Evolutionary conservation across 35 echinoderm and acorn worm species (phyloP).

Genomic region (Apostichopus californicus): DNA sequence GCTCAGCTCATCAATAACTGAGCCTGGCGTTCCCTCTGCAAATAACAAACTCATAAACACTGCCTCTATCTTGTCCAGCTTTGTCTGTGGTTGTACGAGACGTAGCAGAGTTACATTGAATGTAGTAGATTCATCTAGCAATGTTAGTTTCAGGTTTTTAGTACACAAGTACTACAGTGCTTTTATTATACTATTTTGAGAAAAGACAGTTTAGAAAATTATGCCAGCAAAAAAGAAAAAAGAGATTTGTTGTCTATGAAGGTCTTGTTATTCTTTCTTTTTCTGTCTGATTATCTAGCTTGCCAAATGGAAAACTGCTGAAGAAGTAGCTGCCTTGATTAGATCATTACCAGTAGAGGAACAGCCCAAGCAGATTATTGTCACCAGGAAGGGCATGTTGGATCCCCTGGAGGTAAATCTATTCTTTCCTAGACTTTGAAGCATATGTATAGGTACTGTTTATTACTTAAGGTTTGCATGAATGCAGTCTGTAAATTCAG

Average conservation of each 20-base stretch:
- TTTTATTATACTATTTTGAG: no score
- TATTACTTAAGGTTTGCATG: no score
- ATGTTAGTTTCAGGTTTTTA: no score
- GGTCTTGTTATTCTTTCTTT: background rate
- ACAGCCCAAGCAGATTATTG: constrained; percentile 99
- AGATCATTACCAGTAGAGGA: constrained; percentile 95
- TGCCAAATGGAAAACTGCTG: constrained; percentile 98
- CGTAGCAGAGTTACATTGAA: background rate
- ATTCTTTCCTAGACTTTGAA: no score
- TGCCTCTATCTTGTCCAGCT: constrained; percentile 10
- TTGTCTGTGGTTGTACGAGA: background rate
- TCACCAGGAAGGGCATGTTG: constrained; percentile 99
- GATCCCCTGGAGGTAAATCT: constrained; percentile 93
- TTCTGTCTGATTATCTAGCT: constrained; percentile 33
- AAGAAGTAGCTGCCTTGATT: constrained; percentile 98
- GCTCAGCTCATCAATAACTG: background rate
- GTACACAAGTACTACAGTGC: no score
- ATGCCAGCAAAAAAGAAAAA: background rate
- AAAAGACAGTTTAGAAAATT: no score
- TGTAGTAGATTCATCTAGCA: background rate
- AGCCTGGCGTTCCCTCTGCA: constrained; percentile 8
- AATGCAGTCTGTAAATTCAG: no score
- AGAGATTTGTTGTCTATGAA: background rate
- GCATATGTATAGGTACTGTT: no score
- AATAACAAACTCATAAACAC: background rate